Conservation (phyloP, 2,888 invertebrate genomes). For the Encarsia formosa region DNA sequence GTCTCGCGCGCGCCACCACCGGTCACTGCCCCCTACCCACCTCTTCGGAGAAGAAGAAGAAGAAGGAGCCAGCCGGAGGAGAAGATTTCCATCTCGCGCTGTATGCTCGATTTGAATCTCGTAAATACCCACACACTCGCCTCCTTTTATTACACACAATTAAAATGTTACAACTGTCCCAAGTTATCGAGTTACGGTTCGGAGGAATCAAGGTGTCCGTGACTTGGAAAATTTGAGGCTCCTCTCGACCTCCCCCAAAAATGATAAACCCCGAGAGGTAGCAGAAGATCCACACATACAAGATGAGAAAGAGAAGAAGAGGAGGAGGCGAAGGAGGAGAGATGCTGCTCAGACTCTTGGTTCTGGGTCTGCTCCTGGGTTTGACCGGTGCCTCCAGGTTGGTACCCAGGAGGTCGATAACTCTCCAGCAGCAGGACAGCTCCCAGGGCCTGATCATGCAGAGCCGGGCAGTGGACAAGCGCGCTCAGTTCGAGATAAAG, state of each 20-base stretch:
- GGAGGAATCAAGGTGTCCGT: too few relatives aligned
- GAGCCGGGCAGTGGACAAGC: constrained; percentile 80
- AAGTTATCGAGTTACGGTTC: too few relatives aligned
- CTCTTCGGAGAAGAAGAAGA: constrained; percentile 27
- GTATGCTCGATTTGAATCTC: constrained; percentile 15
- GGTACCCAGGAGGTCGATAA: constrained; percentile 45
- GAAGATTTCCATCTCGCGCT: constrained; percentile 34
- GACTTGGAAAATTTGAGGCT: constrained; percentile 8
- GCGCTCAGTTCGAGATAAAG: constrained; percentile 78
- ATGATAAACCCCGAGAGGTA: too few relatives aligned
- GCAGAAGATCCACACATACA: neutral
- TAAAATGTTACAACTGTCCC: constrained; percentile 10
- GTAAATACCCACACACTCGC: constrained; percentile 9
- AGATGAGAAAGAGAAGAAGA: constrained; percentile 8
- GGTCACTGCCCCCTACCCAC: constrained; percentile 42
- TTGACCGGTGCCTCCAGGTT: constrained; percentile 30
- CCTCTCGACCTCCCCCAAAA: too few relatives aligned
- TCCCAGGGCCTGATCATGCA: constrained; percentile 62
- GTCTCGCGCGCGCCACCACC: constrained; percentile 39
- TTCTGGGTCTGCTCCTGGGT: constrained; percentile 43
- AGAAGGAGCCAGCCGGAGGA: constrained; percentile 26
- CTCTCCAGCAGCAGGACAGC: constrained; percentile 43
- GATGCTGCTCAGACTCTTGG: constrained; percentile 43
- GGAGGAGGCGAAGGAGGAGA: constrained; percentile 24
- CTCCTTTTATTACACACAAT: neutral